A percentile compares a stretch with the other conserved stretches of the same genome.
Evolutionary conservation across 2,113 vertebrate genomes (phyloP).

Genomic region (Pteruthius melanotis): DNA sequence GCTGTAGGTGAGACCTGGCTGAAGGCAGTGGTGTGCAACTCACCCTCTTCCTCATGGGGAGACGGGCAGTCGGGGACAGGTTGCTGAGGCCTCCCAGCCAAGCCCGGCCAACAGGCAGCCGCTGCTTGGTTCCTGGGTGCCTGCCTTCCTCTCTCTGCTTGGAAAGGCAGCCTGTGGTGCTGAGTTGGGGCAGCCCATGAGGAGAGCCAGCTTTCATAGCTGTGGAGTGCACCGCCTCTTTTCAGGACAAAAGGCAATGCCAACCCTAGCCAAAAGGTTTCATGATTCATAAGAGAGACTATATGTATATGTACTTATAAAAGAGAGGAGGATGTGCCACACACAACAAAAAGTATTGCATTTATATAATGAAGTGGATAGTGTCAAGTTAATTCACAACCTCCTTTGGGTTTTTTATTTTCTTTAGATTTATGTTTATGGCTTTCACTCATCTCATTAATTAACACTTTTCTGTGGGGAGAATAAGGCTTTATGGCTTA

Average conservation of each 20-base stretch:
- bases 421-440: neutral
- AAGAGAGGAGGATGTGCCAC: neutral
- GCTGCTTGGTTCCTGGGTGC: rapidly evolving
- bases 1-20: neutral
- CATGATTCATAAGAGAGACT: neutral
- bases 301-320: neutral
- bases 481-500: neutral
- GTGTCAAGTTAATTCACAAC: neutral
- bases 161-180: rapidly evolving
- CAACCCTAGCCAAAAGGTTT: neutral
- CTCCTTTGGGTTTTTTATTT: neutral
- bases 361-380: neutral
- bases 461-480: neutral
- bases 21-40: neutral
- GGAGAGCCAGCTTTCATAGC: neutral
- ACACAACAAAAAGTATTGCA: neutral
- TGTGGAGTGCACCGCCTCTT: neutral
- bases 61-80: rapidly evolving
- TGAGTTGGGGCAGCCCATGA: rapidly evolving
- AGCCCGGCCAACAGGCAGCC: neutral
- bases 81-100: rapidly evolving
- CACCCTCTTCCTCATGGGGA: neutral
- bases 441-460: neutral
- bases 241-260: neutral
- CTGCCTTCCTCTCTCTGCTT: neutral